These are phyloP conservation scores for Aplochiton taeniatus DNA, from an alignment of 2,797 vertebrate species.

Conservation along the genomic window DNA sequence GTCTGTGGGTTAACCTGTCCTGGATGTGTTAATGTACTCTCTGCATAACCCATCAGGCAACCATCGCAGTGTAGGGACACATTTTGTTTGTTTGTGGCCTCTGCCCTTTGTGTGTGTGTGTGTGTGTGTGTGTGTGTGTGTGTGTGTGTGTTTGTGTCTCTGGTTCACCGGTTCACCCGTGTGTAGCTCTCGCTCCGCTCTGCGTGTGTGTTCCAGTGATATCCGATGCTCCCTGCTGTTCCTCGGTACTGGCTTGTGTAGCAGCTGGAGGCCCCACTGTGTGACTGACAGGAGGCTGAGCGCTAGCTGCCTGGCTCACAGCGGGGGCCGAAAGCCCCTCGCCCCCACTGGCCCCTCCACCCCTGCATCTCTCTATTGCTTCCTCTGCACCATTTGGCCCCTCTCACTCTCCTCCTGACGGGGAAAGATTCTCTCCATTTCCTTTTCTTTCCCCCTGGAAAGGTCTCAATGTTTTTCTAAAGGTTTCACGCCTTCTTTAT, in stretches of 20 bases:
- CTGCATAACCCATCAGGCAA: background rate
- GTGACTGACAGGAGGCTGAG: conserved; percentile 79
- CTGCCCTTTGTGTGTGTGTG: conserved; percentile 12
- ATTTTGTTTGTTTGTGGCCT: background rate
- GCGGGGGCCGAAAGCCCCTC: conserved; percentile 71
- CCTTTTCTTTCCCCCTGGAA: background rate
- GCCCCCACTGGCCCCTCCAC: conserved; percentile 31
- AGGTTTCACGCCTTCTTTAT: no score
- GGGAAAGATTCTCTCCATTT: conserved; percentile 15
- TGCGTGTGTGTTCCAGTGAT: conserved; percentile 77
- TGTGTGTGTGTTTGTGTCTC: conserved; percentile 11
- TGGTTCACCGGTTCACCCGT: no score
- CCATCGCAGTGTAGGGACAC: background rate
- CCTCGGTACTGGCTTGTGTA: conserved; percentile 70
- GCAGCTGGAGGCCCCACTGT: conserved; percentile 75
- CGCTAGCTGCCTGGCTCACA: conserved; percentile 70
- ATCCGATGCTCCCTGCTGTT: conserved; percentile 77
- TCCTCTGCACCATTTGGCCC: background rate
- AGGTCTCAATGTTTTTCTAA: no score
- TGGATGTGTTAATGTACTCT: background rate
- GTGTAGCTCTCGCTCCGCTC: background rate
- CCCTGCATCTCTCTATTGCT: conserved; percentile 50
- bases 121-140: conserved; percentile 35
- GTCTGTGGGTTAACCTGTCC: background rate
- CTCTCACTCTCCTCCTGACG: conserved; percentile 25